These are phyloP conservation scores for Drosophila truncata DNA, from an alignment of 1,140 invertebrate genomes.

Conservation along the genomic window DNA sequence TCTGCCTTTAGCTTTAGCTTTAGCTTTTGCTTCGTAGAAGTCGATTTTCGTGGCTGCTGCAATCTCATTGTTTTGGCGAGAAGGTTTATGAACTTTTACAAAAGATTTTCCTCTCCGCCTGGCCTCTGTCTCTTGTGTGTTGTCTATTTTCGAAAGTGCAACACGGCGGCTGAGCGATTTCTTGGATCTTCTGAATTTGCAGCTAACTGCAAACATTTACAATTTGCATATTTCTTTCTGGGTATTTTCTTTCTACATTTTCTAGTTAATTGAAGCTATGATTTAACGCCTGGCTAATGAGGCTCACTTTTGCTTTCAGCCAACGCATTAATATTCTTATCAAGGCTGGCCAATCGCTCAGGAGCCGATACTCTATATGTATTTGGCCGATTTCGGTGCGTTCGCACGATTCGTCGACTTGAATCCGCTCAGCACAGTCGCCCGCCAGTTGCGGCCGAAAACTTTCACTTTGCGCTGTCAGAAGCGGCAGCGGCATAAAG, in stretches of 20 bases:
- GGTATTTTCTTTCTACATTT: slow-evolving; percentile 33
- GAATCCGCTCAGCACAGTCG: slow-evolving; percentile 28
- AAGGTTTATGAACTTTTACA: slow-evolving; percentile 82
- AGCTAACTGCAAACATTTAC: slow-evolving; percentile 32
- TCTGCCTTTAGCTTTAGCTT: slow-evolving; percentile 1
- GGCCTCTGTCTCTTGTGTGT: not conserved
- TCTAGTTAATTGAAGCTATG: slow-evolving; percentile 59
- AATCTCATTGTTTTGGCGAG: slow-evolving; percentile 72
- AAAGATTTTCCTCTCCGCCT: slow-evolving; percentile 65
- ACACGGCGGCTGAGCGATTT: slow-evolving; percentile 66
- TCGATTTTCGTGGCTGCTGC: slow-evolving; percentile 27
- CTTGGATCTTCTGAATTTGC: slow-evolving; percentile 16
- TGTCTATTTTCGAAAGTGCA: slow-evolving; percentile 68
- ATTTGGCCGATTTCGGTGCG: slow-evolving; percentile 41
- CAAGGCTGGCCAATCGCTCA: slow-evolving; percentile 28
- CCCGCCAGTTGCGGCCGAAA: slow-evolving; percentile 28
- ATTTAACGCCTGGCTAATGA: slow-evolving; percentile 55
- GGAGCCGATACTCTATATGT: slow-evolving; percentile 14
- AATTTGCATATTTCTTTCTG: slow-evolving; percentile 34
- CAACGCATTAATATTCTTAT: slow-evolving; percentile 67
- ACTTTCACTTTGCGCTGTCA: slow-evolving; percentile 82
- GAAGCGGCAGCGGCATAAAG: slow-evolving; percentile 53
- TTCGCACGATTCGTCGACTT: slow-evolving; percentile 49
- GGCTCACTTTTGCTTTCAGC: slow-evolving; percentile 66
- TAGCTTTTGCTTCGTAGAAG: slow-evolving; percentile 34